Conservation (phyloP, 2,888 invertebrate genomes). For the Hydropsyche betteni region DNA sequence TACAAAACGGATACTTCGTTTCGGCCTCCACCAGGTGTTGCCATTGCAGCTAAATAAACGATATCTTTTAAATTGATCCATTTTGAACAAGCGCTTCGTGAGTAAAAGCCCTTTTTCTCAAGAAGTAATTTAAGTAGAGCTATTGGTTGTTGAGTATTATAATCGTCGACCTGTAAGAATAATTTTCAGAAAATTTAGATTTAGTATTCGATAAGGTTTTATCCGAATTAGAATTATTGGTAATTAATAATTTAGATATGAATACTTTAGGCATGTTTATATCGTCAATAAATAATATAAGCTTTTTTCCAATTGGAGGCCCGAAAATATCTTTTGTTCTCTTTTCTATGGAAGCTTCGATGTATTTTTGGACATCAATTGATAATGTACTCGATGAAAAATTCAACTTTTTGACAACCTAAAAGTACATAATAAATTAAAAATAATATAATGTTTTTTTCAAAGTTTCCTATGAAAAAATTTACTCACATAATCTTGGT, state of each 20-base stretch:
- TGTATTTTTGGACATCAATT: conserved; percentile 85
- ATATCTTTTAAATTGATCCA: conserved; percentile 90
- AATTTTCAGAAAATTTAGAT: conserved; percentile 47
- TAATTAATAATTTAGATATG: conserved; percentile 56
- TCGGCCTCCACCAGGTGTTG: conserved; percentile 87
- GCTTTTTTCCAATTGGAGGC: conserved; percentile 88
- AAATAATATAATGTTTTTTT: not conserved
- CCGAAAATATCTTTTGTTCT: conserved; percentile 90
- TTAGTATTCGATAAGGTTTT: not conserved
- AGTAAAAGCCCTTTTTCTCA: conserved; percentile 89
- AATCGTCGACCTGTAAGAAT: conserved; percentile 70
- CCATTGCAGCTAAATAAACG: conserved; percentile 85
- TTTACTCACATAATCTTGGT: conserved; percentile 72
- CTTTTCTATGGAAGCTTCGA: conserved; percentile 90
- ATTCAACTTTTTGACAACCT: conserved; percentile 85
- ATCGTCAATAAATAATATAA: conserved; percentile 91
- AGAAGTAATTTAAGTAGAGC: conserved; percentile 90
- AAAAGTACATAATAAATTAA: conserved; percentile 48
- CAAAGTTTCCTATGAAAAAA: conserved; percentile 10
- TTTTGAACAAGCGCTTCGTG: conserved; percentile 86
- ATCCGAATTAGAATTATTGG: conserved; percentile 17
- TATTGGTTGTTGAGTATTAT: conserved; percentile 94
- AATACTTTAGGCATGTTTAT: conserved; percentile 91
- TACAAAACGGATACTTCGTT: conserved; percentile 68
- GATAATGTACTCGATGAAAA: conserved; percentile 93